Conservation (phyloP, 2,888 invertebrate species). For the Sycophila texana region DNA sequence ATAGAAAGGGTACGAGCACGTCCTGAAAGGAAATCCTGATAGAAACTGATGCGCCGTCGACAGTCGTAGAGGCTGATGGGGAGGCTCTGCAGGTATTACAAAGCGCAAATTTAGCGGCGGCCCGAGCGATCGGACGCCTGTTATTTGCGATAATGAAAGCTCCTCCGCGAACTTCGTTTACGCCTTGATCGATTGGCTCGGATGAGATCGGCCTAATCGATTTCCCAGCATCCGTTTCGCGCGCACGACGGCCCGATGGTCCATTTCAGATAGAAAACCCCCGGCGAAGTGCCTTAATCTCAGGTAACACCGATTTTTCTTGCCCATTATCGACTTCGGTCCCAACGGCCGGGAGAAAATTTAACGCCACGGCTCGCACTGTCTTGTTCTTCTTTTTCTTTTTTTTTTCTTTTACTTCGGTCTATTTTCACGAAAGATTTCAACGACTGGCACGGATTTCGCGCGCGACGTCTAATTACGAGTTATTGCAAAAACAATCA, state of each 20-base stretch:
- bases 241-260: neutral
- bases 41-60: neutral
- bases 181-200: conserved; percentile 32
- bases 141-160: conserved; percentile 28
- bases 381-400: no score
- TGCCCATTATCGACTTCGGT: neutral
- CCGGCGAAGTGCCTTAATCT: neutral
- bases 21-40: conserved; percentile 10
- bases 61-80: neutral
- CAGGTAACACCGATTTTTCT: neutral
- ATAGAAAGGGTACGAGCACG: no score
- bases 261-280: conserved; percentile 27
- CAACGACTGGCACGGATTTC: no score
- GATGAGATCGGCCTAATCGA: conserved; percentile 26
- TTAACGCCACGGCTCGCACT: no score
- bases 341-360: no score
- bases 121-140: neutral
- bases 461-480: no score
- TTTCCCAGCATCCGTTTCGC: conserved; percentile 29
- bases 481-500: no score
- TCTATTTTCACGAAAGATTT: no score
- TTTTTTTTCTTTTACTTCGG: no score
- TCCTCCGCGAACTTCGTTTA: conserved; percentile 30
- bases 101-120: conserved; percentile 5
- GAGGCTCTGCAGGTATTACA: neutral